These are phyloP conservation scores for Lacanobia oleracea DNA, from an alignment of 2,888 invertebrate genomes.

Conservation along the genomic window DNA sequence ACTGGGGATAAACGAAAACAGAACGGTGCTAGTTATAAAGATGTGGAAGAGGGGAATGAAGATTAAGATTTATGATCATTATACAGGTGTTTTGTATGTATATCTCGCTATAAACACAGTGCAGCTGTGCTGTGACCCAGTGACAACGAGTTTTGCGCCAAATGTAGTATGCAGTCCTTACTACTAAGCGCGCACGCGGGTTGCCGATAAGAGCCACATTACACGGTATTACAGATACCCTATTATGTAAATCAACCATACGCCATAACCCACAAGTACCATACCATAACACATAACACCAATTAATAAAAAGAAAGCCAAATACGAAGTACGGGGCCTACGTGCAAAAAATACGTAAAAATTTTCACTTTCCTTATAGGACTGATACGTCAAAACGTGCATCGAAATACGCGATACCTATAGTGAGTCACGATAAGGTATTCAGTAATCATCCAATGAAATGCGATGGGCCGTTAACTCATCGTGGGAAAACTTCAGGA, in stretches of 20 bases:
- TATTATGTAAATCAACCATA: neutral
- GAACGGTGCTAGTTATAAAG: neutral
- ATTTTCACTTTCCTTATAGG: conserved; percentile 50
- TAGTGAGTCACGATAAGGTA: conserved; percentile 61
- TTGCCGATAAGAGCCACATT: neutral
- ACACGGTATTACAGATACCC: neutral
- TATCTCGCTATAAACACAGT: neutral
- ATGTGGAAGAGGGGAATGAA: neutral
- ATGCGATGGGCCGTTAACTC: conserved; percentile 65
- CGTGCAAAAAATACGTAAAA: conserved; percentile 26
- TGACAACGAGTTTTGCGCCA: neutral
- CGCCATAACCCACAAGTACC: neutral
- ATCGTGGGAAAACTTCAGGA: conserved; percentile 66
- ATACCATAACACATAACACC: conserved; percentile 10
- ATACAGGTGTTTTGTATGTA: neutral
- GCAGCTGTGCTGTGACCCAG: neutral
- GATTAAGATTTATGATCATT: neutral
- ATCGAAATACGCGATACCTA: conserved; percentile 47
- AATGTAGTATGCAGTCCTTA: neutral
- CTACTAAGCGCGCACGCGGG: neutral
- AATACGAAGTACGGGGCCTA: neutral
- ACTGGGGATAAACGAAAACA: neutral
- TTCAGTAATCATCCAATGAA: conserved; percentile 67
- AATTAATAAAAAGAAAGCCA: conserved; percentile 24
- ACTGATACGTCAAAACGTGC: conserved; percentile 23